These are phyloP conservation scores for Ictalurus furcatus DNA, from an alignment of 2,113 vertebrate genomes.

Conservation along the genomic window DNA sequence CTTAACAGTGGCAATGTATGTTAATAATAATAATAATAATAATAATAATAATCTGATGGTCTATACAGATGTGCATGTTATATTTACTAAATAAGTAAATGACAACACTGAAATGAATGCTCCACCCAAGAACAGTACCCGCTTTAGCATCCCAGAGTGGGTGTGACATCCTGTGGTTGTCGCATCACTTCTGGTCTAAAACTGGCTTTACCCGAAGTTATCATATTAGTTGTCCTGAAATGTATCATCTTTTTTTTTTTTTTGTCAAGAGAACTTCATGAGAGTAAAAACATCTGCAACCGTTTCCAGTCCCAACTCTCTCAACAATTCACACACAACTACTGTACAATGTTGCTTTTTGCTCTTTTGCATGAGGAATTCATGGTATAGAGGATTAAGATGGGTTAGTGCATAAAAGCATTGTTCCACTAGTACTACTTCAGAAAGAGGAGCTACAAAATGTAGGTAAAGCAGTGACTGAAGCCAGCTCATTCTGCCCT, in stretches of 20 bases:
- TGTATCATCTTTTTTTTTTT: background rate
- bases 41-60: background rate
- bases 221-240: background rate
- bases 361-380: background rate
- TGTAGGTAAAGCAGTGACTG: background rate
- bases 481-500: slow-evolving; percentile 6
- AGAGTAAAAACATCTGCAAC: background rate
- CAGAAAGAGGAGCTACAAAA: background rate
- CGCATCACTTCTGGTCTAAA: background rate
- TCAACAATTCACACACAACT: background rate
- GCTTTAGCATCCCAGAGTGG: background rate
- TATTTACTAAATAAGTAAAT: background rate
- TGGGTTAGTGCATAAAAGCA: background rate
- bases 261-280: background rate
- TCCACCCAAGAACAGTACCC: background rate
- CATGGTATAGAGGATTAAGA: background rate
- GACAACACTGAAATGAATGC: background rate
- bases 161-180: background rate
- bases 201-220: background rate
- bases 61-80: background rate
- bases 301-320: background rate
- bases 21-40: background rate
- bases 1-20: background rate
- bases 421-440: background rate
- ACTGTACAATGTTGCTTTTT: background rate